Evolutionary conservation across 2,113 vertebrate species (phyloP).

Genomic region (Corythornis madagascariensis): DNA sequence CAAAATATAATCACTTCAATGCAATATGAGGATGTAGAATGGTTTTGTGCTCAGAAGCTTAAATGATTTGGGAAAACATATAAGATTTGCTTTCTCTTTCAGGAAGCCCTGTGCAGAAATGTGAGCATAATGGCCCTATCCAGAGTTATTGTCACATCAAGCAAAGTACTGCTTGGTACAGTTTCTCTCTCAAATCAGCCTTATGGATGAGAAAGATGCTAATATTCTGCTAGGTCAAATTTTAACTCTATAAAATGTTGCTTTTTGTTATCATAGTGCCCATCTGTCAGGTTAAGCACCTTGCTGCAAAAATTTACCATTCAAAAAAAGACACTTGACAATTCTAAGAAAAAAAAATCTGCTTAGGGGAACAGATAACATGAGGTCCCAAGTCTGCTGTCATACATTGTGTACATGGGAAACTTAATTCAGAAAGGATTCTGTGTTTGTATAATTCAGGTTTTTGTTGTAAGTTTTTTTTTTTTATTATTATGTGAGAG

Average conservation of each 20-base stretch:
- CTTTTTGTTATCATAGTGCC: background rate
- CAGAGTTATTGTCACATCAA: background rate
- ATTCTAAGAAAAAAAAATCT: background rate
- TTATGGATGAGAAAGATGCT: background rate
- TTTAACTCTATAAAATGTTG: background rate
- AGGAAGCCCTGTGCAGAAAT: background rate
- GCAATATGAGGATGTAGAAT: background rate
- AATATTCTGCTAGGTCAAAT: background rate
- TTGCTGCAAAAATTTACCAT: background rate
- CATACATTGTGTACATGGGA: background rate
- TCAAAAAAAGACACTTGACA: background rate
- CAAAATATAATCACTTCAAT: background rate
- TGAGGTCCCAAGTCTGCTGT: background rate
- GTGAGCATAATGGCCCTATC: background rate
- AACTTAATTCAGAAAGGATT: background rate
- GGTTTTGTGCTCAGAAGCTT: background rate
- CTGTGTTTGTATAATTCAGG: background rate
- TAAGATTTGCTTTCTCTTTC: background rate
- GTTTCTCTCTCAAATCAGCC: background rate
- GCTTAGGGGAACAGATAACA: accelerated
- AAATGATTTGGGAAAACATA: background rate
- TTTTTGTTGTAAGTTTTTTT: background rate
- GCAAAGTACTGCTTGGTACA: background rate
- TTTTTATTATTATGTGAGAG: background rate
- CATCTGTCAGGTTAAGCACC: background rate